These are phyloP conservation scores for Maniola hyperantus DNA, from an alignment of 2,888 invertebrate species.

Conservation along the genomic window DNA sequence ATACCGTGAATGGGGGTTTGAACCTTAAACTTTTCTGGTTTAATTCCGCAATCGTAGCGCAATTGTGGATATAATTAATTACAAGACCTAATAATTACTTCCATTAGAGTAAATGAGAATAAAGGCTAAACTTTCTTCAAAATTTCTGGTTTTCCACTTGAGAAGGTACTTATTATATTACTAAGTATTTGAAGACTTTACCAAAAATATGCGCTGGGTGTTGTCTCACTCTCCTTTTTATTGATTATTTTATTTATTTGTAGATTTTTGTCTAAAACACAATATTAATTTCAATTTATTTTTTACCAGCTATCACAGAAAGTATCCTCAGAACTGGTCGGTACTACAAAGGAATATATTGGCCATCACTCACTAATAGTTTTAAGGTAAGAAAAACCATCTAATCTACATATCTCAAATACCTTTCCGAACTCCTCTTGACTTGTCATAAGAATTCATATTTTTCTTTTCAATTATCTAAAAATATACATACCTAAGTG, in stretches of 20 bases:
- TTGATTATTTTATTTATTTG: neutral
- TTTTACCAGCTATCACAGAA: conserved; percentile 58
- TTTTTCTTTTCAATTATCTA: too few species aligned
- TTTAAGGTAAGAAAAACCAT: conserved; percentile 82
- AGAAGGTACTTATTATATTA: too few species aligned
- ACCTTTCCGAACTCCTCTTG: neutral
- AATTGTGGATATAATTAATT: too few species aligned
- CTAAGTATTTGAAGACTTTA: neutral
- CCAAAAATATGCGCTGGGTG: neutral
- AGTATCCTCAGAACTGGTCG: conserved; percentile 87
- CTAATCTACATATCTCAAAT: neutral
- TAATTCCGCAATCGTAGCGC: too few species aligned
- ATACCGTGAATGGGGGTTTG: too few species aligned
- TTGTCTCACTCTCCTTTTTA: too few species aligned
- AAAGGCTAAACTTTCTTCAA: neutral
- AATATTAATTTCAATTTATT: conserved; percentile 10
- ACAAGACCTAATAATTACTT: too few species aligned
- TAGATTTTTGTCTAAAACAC: neutral
- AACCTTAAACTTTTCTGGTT: too few species aligned
- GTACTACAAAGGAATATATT: conserved; percentile 93
- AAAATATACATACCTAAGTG: too few species aligned
- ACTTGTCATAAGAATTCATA: too few species aligned
- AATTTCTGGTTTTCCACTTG: too few species aligned
- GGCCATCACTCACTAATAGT: conserved; percentile 93
- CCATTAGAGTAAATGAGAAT: conserved; percentile 9